Evolutionary conservation across 2,797 vertebrate species (phyloP).

Genomic region (Acrocephalus scirpaceus): DNA sequence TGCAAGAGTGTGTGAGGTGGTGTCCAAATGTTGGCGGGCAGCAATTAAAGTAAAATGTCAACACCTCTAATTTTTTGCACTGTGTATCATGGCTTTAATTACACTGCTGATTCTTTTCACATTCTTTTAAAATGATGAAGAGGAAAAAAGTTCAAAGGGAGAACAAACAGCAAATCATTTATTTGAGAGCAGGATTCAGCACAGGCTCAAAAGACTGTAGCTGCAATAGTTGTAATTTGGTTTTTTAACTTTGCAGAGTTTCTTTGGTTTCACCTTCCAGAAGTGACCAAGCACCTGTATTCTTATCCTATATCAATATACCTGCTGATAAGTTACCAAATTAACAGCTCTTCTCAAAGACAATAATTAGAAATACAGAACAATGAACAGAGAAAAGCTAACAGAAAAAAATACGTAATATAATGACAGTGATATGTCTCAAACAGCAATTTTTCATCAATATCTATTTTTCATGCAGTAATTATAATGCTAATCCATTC

Average conservation of each 20-base stretch:
- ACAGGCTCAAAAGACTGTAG: not conserved
- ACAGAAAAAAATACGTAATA: not conserved
- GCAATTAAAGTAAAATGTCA: not conserved
- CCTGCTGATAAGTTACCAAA: not conserved
- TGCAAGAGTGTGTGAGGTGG: not conserved
- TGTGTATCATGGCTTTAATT: not conserved
- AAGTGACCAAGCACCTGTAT: not conserved
- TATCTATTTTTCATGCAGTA: conserved; percentile 62
- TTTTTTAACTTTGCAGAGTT: not conserved
- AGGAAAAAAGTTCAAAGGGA: not conserved
- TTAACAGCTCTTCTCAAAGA: not conserved
- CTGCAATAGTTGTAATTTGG: not conserved
- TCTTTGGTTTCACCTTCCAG: not conserved
- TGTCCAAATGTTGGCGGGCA: not conserved
- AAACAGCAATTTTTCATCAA: conserved; percentile 42
- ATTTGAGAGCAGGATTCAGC: not conserved
- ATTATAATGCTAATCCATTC: conserved; percentile 46
- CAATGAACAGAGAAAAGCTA: not conserved
- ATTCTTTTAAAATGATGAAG: not conserved
- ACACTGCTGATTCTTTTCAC: not conserved
- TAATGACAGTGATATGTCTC: not conserved
- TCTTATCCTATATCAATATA: not conserved
- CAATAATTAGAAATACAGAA: not conserved
- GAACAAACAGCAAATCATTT: not conserved
- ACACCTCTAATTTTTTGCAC: not conserved